Evolutionary conservation across 2,797 vertebrate species (phyloP).

Genomic region (Salmo trutta): DNA sequence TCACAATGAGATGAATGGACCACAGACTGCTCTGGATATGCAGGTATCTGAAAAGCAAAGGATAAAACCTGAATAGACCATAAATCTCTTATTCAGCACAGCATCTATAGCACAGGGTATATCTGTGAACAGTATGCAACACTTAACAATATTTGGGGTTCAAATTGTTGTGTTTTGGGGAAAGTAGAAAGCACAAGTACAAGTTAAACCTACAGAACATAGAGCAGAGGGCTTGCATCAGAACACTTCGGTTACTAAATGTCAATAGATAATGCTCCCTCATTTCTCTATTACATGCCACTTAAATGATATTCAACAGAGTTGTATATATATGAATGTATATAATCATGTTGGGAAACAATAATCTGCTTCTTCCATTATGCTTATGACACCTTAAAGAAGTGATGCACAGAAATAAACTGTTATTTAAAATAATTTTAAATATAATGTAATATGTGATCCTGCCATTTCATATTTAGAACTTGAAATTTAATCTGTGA

Average conservation of each 20-base stretch:
- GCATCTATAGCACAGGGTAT: not conserved
- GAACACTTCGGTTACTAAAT: not conserved
- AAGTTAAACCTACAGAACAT: not conserved
- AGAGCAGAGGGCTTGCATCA: not conserved
- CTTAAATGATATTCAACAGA: not conserved
- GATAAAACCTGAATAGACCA: not conserved
- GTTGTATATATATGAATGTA: not conserved
- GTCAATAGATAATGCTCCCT: not conserved
- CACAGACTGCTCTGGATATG: not conserved
- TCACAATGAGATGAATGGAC: not conserved
- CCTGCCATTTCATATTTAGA: constrained; percentile 8
- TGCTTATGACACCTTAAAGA: not conserved
- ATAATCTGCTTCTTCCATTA: not conserved
- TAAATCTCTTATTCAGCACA: not conserved
- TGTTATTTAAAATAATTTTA: not conserved
- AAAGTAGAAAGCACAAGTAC: not conserved
- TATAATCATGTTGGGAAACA: not conserved
- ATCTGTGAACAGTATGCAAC: not conserved
- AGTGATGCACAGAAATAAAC: not conserved
- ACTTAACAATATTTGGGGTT: not conserved
- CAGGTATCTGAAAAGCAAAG: not conserved
- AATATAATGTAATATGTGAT: not conserved
- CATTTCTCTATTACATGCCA: not conserved
- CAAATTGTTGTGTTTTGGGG: not conserved
- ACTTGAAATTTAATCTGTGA: constrained; percentile 3